Evolutionary conservation across 1,140 invertebrate genomes (phyloP).

Genomic region (Prorops nasuta): DNA sequence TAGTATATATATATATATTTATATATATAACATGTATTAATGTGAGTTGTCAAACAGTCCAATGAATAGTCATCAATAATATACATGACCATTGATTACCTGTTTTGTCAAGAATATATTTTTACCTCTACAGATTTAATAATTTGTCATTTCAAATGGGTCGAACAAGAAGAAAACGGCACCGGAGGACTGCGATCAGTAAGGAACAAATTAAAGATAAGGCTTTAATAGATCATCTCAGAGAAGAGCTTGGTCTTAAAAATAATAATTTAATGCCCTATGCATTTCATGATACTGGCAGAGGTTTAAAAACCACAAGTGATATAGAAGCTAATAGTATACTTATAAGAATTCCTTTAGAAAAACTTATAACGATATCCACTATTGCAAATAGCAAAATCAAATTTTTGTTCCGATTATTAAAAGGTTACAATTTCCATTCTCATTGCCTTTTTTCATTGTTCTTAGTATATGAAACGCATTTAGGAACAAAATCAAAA

Average conservation of each 20-base stretch:
- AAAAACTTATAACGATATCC: constrained; percentile 57
- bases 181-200: constrained; percentile 38
- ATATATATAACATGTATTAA: not conserved
- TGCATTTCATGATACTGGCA: constrained; percentile 58
- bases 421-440: constrained; percentile 39
- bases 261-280: constrained; percentile 37
- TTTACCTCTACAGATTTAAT: constrained; percentile 37
- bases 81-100: constrained; percentile 6
- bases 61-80: constrained; percentile 5
- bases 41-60: not conserved
- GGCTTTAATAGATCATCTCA: not conserved
- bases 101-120: constrained; percentile 15
- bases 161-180: constrained; percentile 53
- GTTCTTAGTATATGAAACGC: constrained; percentile 62
- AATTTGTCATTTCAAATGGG: constrained; percentile 48
- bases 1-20: not conserved
- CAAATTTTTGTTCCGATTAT: constrained; percentile 55
- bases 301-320: constrained; percentile 62
- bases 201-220: constrained; percentile 39
- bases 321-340: constrained; percentile 54
- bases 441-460: constrained; percentile 61
- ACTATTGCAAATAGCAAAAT: constrained; percentile 48
- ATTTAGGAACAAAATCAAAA: constrained; percentile 47
- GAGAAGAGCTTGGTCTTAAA: constrained; percentile 24
- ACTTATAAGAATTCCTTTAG: constrained; percentile 60